Base-by-base conservation (phyloP, 37 sponge, comb jelly and placozoan species). In the Spongilla lacustris region DNA sequence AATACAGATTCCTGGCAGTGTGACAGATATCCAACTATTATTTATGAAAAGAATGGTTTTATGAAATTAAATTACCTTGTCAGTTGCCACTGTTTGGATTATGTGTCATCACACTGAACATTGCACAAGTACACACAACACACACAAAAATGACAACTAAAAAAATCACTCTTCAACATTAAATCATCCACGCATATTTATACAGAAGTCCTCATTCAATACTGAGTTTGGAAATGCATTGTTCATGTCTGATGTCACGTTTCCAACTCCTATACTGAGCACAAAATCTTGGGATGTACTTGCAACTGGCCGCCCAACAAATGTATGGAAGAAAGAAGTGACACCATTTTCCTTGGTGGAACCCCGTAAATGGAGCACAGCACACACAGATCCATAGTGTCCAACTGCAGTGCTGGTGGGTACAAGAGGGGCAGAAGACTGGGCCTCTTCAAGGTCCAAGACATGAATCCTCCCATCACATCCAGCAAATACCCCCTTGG, bases 321-420 rank as follows among this genome's bases (percentile, higher is more conserved):
- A 91, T 17, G 91, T 86, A 28, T 70, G 83, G 67, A 82, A 86
- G 21, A 78, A 26, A 1, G 91, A 86, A 36, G 91, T 91, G 50
- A 26, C n/a, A 10, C 91, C 91, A 19, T 82, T 31, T 34, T 67
- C 29, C 1, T 24, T 50, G 32, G 86, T 82, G 25, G 29, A 17
- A 0, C 87, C 87, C 24, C 78, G 13, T 23, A 86, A 6, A 68
- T 58, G 30, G 27, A 67, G 33, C 34, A 88, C 70, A 27, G 69
- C 67, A 77, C 82, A 88, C 8, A 88, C 83, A 26, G 46, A 37
- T 30, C 49, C 35, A n/a, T 35, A 32, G 82, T 69, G 82, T 28
- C 48, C 48, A 17, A 58, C 1, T 17, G 58, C 58, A 19, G 58
- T 58, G 41, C 6, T 41, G 19, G 58, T 58, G 58, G 12, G 21